A percentile compares a stretch with the other conserved stretches of the same genome.
phyloP scores from a whole-genome alignment of 2,888 invertebrate species.

The Plebejus argus region DNA sequence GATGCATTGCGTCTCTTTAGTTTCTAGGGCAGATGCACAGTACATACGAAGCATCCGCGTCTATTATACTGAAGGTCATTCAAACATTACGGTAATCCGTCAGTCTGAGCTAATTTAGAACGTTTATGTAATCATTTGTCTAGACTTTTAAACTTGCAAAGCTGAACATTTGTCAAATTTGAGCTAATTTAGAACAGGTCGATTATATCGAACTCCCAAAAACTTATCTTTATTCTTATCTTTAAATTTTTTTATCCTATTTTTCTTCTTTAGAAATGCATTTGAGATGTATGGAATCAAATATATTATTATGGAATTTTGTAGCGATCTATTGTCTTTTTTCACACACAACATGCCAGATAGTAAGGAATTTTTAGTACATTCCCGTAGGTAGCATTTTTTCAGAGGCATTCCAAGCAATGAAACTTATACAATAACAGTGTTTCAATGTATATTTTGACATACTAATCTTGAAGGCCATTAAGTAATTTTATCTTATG shows the following conservation, averaged over 20 bases:
- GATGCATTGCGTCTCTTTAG: slow-evolving; percentile 10
- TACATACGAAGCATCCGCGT: not conserved
- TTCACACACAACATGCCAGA: not conserved
- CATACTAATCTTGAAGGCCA: slow-evolving; percentile 22
- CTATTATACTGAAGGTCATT: not conserved
- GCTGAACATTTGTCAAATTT: not conserved
- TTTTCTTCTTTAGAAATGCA: not conserved
- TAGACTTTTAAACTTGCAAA: slow-evolving; percentile 8
- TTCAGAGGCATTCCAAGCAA: not conserved
- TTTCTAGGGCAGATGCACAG: slow-evolving; percentile 13
- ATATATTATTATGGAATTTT: not conserved
- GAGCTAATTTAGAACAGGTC: no score
- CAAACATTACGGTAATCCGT: slow-evolving; percentile 6
- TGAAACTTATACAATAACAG: slow-evolving; percentile 18
- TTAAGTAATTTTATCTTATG: slow-evolving; percentile 13
- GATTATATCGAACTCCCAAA: not conserved
- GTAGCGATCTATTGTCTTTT: not conserved
- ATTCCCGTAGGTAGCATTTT: not conserved
- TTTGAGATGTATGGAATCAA: not conserved
- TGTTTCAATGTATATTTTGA: slow-evolving; percentile 20
- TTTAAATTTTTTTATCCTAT: not conserved
- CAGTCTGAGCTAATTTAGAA: not conserved
- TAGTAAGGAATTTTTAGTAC: not conserved
- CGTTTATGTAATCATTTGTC: slow-evolving; percentile 18
- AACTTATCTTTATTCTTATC: not conserved